Base-by-base conservation (phyloP, 2,113 vertebrate genomes). In the Petrocephalus zakoni region DNA sequence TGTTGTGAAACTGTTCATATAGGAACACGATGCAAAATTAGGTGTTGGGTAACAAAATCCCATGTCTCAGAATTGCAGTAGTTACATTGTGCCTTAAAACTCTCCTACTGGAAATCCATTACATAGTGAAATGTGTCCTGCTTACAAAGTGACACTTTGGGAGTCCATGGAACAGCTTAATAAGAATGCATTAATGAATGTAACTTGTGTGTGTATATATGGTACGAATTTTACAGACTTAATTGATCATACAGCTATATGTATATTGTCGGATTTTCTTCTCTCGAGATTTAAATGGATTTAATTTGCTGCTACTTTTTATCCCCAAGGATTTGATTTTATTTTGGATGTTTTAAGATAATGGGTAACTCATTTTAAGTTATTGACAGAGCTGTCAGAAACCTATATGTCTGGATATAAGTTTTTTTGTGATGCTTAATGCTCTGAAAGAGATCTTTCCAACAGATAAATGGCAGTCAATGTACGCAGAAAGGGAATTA, bases 51-150 rank as follows among this genome's bases (percentile, higher is more conserved):
- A 61, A 42, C 51, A 86, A 37, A 42, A 25, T n/a, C 49, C 85
- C 4, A 21, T 34, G 47, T 75, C 2, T 89, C 61, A n/a, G 42
- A 75, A 51, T 75, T 55, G 29, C 61, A 21, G 82, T 89, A 78
- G 15, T 42, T 89, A 34, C 88, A 86, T 78, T 75, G 88, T 89
- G 88, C 88, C 88, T 89, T 61, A 86, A 29, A 42, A 56, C 19
- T n/a, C 47, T 49, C 47, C 42, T 84, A 17, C 81, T 84, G 47
- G 47, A 10, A 29, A 10, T 84, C 17, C 21, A 84, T 22, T 2
- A 51, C 61, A 5, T 29, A 68, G 61, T 29, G 61, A 84, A 51
- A 25, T 51, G 5, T 9, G 10, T 55, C 52, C 29, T 15, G 37
- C 10, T 85, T 47, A 25, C 82, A 52, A 84, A 84, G 82, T n/a